Evolutionary conservation across 2,888 invertebrate genomes (phyloP).

Genomic region (Ligdia adustata): DNA sequence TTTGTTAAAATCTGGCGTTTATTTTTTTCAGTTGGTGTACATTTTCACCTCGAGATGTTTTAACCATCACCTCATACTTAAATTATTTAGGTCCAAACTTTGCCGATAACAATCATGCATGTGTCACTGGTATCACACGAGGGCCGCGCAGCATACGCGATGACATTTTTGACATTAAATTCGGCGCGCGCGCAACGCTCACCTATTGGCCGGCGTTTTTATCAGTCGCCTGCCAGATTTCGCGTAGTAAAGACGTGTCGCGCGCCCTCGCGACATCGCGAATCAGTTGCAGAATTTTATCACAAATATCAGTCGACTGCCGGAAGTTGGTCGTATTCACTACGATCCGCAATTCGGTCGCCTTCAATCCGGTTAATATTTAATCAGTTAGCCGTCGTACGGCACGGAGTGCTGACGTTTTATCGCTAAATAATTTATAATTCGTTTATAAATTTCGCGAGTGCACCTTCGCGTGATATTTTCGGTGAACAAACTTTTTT

Average conservation of each 20-base stretch:
- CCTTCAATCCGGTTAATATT: conserved; percentile 3
- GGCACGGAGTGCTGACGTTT: conserved; percentile 45
- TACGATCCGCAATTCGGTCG: conserved; percentile 24
- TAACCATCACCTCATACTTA: conserved; percentile 22
- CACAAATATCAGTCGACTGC: conserved; percentile 35
- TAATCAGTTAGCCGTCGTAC: conserved; percentile 38
- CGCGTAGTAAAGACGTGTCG: conserved; percentile 13
- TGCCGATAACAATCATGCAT: conserved; percentile 55
- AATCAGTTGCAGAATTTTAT: conserved; percentile 10
- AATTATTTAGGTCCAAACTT: conserved; percentile 27
- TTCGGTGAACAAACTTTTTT: conserved; percentile 34
- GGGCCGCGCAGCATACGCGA: conserved; percentile 37
- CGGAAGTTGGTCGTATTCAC: conserved; percentile 30
- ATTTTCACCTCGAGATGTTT: conserved; percentile 18
- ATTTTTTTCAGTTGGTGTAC: conserved; percentile 1
- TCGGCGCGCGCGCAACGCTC: conserved; percentile 47
- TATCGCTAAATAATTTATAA: conserved; percentile 7
- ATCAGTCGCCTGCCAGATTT: conserved; percentile 46
- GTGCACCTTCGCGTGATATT: conserved; percentile 32
- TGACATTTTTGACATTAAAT: conserved; percentile 28
- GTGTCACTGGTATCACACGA: conserved; percentile 43
- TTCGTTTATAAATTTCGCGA: conserved; percentile 38
- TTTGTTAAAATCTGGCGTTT: too few species aligned
- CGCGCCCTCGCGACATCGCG: neutral
- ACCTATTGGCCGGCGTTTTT: conserved; percentile 33